Conservation (phyloP, 1,140 invertebrate species). For the Ostrea denselamellosa region DNA sequence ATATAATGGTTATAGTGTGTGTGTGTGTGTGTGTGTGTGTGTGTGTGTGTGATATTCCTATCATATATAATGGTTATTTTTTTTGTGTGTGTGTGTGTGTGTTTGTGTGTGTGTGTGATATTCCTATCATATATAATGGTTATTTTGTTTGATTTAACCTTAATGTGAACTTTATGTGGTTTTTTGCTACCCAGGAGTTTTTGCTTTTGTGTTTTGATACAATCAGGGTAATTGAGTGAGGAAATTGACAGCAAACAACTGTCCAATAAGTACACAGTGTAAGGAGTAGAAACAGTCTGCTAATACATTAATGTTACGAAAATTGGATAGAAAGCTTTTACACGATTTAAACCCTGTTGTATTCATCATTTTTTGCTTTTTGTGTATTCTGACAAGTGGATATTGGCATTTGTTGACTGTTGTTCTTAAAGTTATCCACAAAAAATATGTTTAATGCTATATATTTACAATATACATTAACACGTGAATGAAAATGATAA, state of each 20-base stretch:
- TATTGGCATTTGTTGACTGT: not conserved
- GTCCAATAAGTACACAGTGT: too few relatives aligned
- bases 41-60: too few relatives aligned
- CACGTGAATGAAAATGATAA: not conserved
- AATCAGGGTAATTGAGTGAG: not conserved
- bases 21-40: too few relatives aligned
- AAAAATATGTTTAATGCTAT: not conserved
- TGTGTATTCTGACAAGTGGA: not conserved
- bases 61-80: too few relatives aligned
- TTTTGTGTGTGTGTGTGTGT: too few relatives aligned
- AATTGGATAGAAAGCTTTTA: not conserved
- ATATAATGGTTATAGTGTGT: too few relatives aligned
- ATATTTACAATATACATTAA: not conserved
- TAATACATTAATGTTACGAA: not conserved
- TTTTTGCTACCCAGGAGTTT: not conserved
- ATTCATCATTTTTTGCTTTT: not conserved
- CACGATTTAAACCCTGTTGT: not conserved
- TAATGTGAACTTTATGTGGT: too few relatives aligned
- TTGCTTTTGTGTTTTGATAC: not conserved
- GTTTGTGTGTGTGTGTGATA: too few relatives aligned
- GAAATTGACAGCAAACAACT: not conserved
- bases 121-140: too few relatives aligned
- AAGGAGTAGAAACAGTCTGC: too few relatives aligned
- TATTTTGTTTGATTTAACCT: too few relatives aligned
- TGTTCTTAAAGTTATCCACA: not conserved